phyloP scores from a whole-genome alignment of 2,888 invertebrate genomes.

The Desoria tigrina region DNA sequence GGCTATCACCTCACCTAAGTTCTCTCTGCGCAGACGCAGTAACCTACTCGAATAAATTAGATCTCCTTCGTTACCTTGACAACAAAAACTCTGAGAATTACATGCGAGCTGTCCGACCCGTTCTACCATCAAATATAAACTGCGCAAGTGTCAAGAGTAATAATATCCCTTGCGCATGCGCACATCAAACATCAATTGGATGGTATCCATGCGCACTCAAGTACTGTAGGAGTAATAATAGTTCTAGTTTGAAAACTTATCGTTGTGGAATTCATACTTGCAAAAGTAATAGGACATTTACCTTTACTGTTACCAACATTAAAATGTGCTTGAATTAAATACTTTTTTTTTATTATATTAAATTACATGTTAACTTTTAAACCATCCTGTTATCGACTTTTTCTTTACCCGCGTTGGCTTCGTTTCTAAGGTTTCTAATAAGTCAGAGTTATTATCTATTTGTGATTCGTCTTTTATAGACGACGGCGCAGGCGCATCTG shows the following conservation, averaged over 20 bases:
- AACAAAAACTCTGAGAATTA: constrained; percentile 40
- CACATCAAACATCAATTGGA: constrained; percentile 59
- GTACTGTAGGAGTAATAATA: constrained; percentile 72
- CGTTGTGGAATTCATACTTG: constrained; percentile 96
- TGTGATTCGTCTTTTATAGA: too few species aligned
- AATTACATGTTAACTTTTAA: too few species aligned
- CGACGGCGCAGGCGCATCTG: too few species aligned
- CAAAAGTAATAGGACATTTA: constrained; percentile 82
- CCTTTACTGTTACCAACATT: constrained; percentile 69
- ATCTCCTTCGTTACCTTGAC: constrained; percentile 13
- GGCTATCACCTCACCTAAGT: constrained; percentile 33
- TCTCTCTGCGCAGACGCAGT: constrained; percentile 28
- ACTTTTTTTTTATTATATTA: too few species aligned
- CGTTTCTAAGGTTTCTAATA: too few species aligned
- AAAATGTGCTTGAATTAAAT: constrained; percentile 8
- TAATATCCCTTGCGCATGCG: constrained; percentile 17
- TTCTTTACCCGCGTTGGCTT: too few species aligned
- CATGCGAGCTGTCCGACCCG: constrained; percentile 39
- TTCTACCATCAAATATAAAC: neutral
- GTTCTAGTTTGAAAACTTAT: constrained; percentile 70
- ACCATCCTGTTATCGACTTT: too few species aligned
- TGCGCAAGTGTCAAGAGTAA: neutral
- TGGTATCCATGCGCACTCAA: constrained; percentile 91
- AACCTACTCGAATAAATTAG: constrained; percentile 24
- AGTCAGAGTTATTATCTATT: too few species aligned